These are phyloP conservation scores for Sebastiscus tertius DNA, from an alignment of 2,797 vertebrate species.

Conservation along the genomic window DNA sequence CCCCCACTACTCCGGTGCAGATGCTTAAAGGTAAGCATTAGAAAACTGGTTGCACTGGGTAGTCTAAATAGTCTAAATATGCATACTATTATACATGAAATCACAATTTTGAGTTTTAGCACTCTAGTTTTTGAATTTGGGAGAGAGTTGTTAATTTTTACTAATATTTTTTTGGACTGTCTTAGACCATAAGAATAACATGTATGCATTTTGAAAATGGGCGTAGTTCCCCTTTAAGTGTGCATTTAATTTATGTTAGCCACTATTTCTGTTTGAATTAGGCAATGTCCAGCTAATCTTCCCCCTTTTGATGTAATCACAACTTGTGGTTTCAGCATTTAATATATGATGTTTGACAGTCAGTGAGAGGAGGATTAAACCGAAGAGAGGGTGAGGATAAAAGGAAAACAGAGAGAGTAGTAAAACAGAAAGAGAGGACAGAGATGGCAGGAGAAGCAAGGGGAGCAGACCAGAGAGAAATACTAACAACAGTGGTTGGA, in stretches of 20 bases:
- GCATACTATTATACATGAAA: too few species aligned
- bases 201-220: too few species aligned
- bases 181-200: too few species aligned
- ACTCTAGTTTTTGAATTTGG: too few species aligned
- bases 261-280: background rate
- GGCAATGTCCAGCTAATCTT: background rate
- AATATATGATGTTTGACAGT: background rate
- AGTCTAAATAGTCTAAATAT: background rate
- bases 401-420: background rate
- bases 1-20: background rate
- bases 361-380: background rate
- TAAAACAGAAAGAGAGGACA: background rate
- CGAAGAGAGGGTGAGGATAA: background rate
- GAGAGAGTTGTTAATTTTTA: too few species aligned
- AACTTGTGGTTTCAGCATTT: background rate
- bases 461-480: conserved; percentile 1
- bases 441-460: background rate
- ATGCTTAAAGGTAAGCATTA: background rate
- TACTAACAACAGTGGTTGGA: conserved; percentile 29
- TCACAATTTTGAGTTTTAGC: too few species aligned
- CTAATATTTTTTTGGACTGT: too few species aligned
- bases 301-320: background rate
- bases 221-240: background rate
- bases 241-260: background rate
- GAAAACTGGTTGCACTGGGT: background rate